Evolutionary conservation across 2,797 vertebrate species (phyloP), one percentile per base, ranked within the genome.

Genomic region (Luscinia luscinia): DNA sequence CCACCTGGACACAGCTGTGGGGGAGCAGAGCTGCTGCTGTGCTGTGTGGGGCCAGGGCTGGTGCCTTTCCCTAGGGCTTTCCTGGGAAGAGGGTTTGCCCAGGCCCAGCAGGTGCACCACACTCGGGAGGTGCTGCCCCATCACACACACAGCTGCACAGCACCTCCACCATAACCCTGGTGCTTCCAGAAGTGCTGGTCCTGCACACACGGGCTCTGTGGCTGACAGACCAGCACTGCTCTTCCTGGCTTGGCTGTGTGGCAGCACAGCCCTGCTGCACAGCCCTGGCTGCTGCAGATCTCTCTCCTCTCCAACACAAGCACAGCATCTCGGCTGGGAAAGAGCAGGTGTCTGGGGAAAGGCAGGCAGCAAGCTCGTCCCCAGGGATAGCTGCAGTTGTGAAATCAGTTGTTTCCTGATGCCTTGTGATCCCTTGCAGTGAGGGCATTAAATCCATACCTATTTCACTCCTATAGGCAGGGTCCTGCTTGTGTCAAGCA

Each of bases 111-210:
- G 59, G 92, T 55, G 86, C 48, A 55, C 26, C 4, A 0, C 1
- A 2, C 51, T 41, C 3, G 1, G 85, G 82, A 87, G 93, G 78
- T 77, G 93, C 95, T 95, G 91, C 78, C 57, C 86, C 67, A 30
- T 40, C 78, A 61, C 61, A 52, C 6, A 51, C 0, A 2, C 70
- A 76, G 73, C 78, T 82, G 70, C 82, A 45, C 67, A 55, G 81
- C 89, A 77, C 72, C 91, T 93, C 87, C 72, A 49, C 34, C 49
- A 61, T n/a, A 36, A 80, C 54, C 64, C 79, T 74, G 82, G 57
- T 54, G 72, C 68, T 91, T 95, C 95, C 91, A 93, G 89, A 87
- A 80, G 52, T 57, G 84, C 77, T 93, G 78, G 67, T 74, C 82
- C 67, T 87, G 77, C 66, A 41, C 66, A 24, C 45, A 5, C 24